phyloP scores from a whole-genome alignment of 2,888 invertebrate species.

The Plagodis dolabraria region DNA sequence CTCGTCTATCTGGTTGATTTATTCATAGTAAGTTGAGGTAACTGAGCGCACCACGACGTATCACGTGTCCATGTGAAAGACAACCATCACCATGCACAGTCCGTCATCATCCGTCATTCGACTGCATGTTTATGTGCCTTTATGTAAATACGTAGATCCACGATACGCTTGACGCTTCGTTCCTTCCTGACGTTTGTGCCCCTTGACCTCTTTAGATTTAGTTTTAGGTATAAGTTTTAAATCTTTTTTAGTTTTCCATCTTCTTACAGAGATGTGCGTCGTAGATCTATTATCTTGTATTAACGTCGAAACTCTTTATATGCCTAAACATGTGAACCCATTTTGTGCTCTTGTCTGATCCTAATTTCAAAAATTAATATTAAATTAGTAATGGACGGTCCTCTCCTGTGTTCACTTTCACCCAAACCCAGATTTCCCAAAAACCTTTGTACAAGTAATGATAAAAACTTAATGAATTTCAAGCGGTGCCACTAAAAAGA shows the following conservation, averaged over 20 bases:
- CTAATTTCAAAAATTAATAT: too few relatives aligned
- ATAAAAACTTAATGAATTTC: not conserved
- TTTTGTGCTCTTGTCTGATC: too few relatives aligned
- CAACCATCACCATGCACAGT: conserved; percentile 83
- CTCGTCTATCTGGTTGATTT: conserved; percentile 19
- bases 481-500: too few relatives aligned
- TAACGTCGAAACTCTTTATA: not conserved
- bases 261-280: conserved; percentile 53
- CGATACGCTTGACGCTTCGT: conserved; percentile 74
- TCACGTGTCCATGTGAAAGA: conserved; percentile 52
- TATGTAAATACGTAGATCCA: conserved; percentile 60
- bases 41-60: conserved; percentile 34
- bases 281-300: not conserved
- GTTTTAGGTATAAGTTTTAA: conserved; percentile 39
- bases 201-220: conserved; percentile 50
- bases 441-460: not conserved
- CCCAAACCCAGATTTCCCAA: not conserved
- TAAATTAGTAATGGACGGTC: too few relatives aligned
- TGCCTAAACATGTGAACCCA: too few relatives aligned
- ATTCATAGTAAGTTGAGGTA: conserved; percentile 23
- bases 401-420: conserved; percentile 1
- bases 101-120: conserved; percentile 52
- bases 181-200: conserved; percentile 49
- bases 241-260: conserved; percentile 51
- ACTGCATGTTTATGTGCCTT: conserved; percentile 70